Conservation (phyloP, 2,797 vertebrate species). For the Coregonus ussuriensis region DNA sequence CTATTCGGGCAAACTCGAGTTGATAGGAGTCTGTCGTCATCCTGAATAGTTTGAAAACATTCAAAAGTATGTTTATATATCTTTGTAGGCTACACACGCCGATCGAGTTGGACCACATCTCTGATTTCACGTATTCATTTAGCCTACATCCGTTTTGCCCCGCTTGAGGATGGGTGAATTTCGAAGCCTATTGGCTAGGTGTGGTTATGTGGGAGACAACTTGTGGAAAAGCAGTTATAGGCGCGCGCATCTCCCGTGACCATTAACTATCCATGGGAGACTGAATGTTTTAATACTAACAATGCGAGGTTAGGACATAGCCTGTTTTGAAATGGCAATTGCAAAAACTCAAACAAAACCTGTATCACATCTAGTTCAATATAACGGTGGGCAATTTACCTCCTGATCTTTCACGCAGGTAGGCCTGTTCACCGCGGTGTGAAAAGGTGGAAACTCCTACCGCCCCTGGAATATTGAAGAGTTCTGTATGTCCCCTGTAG, state of each 20-base stretch:
- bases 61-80: background rate
- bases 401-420: constrained; percentile 4
- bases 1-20: background rate
- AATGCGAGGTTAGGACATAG: background rate
- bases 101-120: no score
- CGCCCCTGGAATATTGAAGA: background rate
- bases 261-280: background rate
- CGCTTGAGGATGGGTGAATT: no score
- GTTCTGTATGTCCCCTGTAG: background rate
- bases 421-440: background rate
- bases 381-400: constrained; percentile 9
- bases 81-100: no score
- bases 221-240: no score
- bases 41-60: background rate
- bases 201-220: no score
- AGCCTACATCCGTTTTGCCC: no score
- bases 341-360: background rate
- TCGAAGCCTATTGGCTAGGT: no score
- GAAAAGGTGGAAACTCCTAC: background rate
- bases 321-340: background rate
- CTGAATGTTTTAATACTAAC: background rate
- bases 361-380: background rate
- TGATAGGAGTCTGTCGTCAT: background rate
- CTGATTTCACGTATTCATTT: background rate
- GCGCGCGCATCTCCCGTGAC: background rate